These are phyloP conservation scores for Riptortus pedestris DNA, from an alignment of 1,140 invertebrate genomes.

Conservation along the genomic window DNA sequence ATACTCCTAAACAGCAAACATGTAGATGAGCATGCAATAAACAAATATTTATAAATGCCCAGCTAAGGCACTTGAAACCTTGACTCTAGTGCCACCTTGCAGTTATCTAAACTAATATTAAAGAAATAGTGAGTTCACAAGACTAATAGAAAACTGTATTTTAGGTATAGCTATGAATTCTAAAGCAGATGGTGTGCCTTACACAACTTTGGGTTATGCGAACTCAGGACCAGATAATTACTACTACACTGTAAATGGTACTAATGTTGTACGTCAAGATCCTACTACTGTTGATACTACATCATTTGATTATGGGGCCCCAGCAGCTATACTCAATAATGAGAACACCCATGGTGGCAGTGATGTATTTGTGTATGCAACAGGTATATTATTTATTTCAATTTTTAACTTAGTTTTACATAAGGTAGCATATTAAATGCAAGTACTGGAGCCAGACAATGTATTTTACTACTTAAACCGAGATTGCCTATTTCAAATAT, in stretches of 20 bases:
- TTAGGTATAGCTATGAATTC: slow-evolving; percentile 51
- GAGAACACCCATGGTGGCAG: slow-evolving; percentile 70
- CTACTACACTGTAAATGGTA: slow-evolving; percentile 42
- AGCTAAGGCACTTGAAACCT: too few species aligned
- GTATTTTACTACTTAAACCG: too few species aligned
- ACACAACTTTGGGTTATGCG: slow-evolving; percentile 70
- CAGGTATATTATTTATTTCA: slow-evolving; percentile 43
- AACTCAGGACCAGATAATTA: slow-evolving; percentile 61
- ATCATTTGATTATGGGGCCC: slow-evolving; percentile 60
- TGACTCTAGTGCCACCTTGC: too few species aligned
- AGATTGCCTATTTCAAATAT: too few species aligned
- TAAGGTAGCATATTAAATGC: too few species aligned
- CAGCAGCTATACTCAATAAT: slow-evolving; percentile 56
- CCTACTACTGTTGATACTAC: slow-evolving; percentile 48
- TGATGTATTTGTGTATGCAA: slow-evolving; percentile 73
- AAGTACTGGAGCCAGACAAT: too few species aligned
- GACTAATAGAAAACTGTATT: too few species aligned
- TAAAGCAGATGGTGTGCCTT: slow-evolving; percentile 54
- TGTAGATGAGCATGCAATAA: too few species aligned
- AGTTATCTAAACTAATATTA: too few species aligned
- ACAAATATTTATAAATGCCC: too few species aligned
- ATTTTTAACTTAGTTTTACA: neutral
- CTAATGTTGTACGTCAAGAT: slow-evolving; percentile 43
- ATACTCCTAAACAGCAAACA: too few species aligned
- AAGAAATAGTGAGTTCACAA: too few species aligned